Base-by-base conservation (phyloP, 2,888 invertebrate species). In the Alitta virens region DNA sequence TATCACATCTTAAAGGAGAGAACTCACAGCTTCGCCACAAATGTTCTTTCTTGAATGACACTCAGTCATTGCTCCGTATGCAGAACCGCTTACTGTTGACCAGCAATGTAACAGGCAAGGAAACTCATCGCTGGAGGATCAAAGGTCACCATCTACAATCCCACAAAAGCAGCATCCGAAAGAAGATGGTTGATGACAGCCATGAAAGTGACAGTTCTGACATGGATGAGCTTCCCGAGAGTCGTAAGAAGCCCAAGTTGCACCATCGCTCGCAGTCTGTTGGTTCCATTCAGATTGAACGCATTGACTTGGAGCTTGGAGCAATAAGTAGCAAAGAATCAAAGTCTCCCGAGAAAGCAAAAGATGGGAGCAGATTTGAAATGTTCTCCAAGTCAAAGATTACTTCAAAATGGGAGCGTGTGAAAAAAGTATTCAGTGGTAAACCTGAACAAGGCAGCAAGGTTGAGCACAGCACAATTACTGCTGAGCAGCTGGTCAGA, bases 321-420 rank as follows among this genome's bases (percentile, higher is more conserved):
- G 46, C 21, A 7, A 46, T 46, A 16, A 21, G 46, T 26, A 43
- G 60, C 27, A 14, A 33, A 40, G 54, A 51, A 38, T 16, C 53
- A 16, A 40, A 33, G 21, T 24, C 38, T 12, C 46, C 57, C 3
- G 59, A 59, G 18, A 59, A 59, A 40, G 16, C 40, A 16, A 59
- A 59, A 49, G 59, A 59, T 24, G 38, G 18, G 21, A 59, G 51
- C 51, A 16, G 54, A 24, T 60, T 60, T 25, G 60, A 53, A 42
- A 59, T 59, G 59, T 59, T 59, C 24, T 59, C 59, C 21, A 64
- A 62, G 24, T 64, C 64, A 3, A 65, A 65, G 43, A 51, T 56
- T 16, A 87, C 90, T 55, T 91, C 92, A 0, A 92, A 92, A 77
- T 93, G 92, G 92, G 89, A 63, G 38, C 26, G 89, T 82, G 92